Evolutionary conservation across 1,140 invertebrate species (phyloP).

Genomic region (Drosophila tsacasi): DNA sequence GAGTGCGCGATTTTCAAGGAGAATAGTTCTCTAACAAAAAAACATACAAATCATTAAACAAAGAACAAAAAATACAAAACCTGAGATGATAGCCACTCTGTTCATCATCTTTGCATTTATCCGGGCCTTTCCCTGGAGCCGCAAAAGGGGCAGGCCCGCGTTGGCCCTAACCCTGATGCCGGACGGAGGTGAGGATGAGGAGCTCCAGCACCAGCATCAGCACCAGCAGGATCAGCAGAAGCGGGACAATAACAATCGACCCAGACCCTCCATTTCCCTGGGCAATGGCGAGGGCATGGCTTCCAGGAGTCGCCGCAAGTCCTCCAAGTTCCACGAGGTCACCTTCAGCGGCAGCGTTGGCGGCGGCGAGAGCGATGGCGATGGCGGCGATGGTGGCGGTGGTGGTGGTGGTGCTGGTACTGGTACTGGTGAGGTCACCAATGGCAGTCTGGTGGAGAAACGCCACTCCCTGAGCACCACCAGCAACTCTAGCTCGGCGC

Average conservation of each 20-base stretch:
- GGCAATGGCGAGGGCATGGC: conserved; percentile 50
- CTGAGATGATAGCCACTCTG: conserved; percentile 82
- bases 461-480: conserved; percentile 67
- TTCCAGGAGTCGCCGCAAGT: conserved; percentile 63
- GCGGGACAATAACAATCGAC: conserved; percentile 61
- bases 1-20: conserved; percentile 13
- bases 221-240: conserved; percentile 28
- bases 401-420: not conserved
- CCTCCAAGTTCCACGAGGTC: conserved; percentile 79
- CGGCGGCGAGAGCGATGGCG: conserved; percentile 74
- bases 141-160: conserved; percentile 53
- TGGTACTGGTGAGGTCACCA: not conserved
- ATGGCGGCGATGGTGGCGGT: conserved; percentile 2
- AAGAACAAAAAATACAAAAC: conserved; percentile 4
- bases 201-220: conserved; percentile 2
- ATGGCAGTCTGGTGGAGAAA: conserved; percentile 13
- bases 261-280: conserved; percentile 57
- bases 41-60: not conserved
- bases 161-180: conserved; percentile 55
- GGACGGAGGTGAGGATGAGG: conserved; percentile 16
- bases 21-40: conserved; percentile 1
- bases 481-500: conserved; percentile 62
- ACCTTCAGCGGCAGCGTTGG: conserved; percentile 81
- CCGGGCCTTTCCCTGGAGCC: conserved; percentile 83
- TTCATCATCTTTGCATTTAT: conserved; percentile 85